A percentile compares a stretch with the other conserved stretches of the same genome.
Conservation (phyloP, 2,797 vertebrate genomes). For the Falco berigora region DNA sequence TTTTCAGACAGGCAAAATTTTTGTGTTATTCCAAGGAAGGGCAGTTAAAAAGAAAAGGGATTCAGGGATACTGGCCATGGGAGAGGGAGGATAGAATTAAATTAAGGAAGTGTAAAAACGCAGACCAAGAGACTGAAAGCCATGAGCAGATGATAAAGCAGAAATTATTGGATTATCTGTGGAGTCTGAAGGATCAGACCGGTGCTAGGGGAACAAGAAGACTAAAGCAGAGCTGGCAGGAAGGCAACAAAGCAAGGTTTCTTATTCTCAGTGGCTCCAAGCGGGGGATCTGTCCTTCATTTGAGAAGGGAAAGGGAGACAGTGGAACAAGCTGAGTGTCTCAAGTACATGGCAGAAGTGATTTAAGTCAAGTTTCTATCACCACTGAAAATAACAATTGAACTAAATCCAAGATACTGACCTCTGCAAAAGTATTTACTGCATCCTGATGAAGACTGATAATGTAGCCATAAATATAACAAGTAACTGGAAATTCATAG, state of each 20-base stretch:
- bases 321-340: background rate
- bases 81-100: background rate
- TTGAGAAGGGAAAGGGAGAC: background rate
- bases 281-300: background rate
- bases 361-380: constrained; percentile 50
- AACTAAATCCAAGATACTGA: constrained; percentile 61
- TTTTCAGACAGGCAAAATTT: background rate
- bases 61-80: background rate
- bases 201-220: background rate
- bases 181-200: background rate
- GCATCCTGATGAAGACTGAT: constrained; percentile 59
- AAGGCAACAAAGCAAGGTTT: background rate
- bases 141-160: background rate
- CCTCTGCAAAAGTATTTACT: constrained; percentile 60
- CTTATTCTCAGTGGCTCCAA: background rate
- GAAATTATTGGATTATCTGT: background rate
- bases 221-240: background rate
- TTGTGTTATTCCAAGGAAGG: background rate
- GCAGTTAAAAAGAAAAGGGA: background rate
- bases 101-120: background rate
- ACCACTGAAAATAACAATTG: constrained; percentile 53
- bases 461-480: constrained; percentile 55
- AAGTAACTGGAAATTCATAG: constrained; percentile 48
- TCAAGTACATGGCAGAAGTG: background rate
- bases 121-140: background rate